Conservation (phyloP, 2,113 vertebrate genomes). For the Erinaceus europaeus region DNA sequence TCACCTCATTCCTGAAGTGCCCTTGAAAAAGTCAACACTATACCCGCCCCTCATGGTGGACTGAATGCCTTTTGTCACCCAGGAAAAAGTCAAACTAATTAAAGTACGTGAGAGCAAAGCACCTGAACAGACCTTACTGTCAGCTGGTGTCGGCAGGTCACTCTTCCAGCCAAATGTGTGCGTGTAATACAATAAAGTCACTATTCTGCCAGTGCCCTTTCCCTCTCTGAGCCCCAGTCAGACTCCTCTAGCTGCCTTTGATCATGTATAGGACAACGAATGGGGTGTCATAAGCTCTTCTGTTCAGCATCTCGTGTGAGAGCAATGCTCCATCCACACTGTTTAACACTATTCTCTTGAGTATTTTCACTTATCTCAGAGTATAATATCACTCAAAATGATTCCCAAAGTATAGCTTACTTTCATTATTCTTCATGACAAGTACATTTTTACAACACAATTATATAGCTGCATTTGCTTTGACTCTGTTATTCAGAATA, state of each 20-base stretch:
- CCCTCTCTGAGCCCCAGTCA: not conserved
- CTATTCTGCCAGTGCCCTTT: not conserved
- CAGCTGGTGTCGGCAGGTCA: slow-evolving; percentile 46
- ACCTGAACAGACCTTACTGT: slow-evolving; percentile 41
- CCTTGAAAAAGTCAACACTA: slow-evolving; percentile 50
- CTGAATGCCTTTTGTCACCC: slow-evolving; percentile 41
- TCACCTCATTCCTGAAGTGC: not conserved
- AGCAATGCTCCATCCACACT: not conserved
- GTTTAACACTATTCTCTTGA: not conserved
- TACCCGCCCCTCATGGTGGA: slow-evolving; percentile 41
- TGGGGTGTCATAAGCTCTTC: not conserved
- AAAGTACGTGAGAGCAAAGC: slow-evolving; percentile 32
- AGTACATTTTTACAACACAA: not conserved
- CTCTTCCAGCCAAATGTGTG: slow-evolving; percentile 2
- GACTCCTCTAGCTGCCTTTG: slow-evolving; percentile 17
- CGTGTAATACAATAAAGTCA: slow-evolving; percentile 36
- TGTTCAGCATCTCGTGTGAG: not conserved
- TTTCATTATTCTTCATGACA: slow-evolving; percentile 14
- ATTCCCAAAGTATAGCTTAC: not conserved
- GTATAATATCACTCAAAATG: not conserved
- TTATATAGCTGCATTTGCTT: not conserved
- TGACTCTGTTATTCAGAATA: not conserved
- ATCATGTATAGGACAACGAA: slow-evolving; percentile 15
- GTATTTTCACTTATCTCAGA: not conserved
- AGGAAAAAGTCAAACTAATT: slow-evolving; percentile 67